Base-by-base conservation (phyloP, 2,113 vertebrate species). In the Malurus alboscapulatus region DNA sequence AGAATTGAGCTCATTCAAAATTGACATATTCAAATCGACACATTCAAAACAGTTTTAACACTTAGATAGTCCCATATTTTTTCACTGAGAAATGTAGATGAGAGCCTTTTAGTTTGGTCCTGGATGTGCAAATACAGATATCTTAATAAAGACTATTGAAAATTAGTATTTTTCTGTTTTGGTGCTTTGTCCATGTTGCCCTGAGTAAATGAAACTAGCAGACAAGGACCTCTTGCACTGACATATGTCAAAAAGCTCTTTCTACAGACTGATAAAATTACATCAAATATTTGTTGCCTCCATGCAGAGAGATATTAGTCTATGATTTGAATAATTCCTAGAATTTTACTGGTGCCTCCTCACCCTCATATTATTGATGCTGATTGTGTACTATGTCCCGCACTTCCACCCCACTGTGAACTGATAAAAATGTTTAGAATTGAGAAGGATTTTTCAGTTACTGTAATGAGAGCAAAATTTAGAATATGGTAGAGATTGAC, bases 191-290 rank as follows among this genome's bases (percentile, higher is more conserved):
- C 90, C 38, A 66, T 84, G 1, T 66, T 86, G 22, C 44, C 10
- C 7, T 20, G 36, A 68, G 10, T 19, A 80, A 73, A 72, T 67
- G 18, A 66, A 80, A n/a, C 14, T 34, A 36, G 29, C 20, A 66
- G 65, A 67, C 26, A 59, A 76, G 72, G 69, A 45, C 12, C 17
- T 72, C 27, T 89, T 67, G 77, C 77, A 47, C 20, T 72, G 22
- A 24, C 0, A 1, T 17, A 22, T 3, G 0, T 36, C 80, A 71
- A 14, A 55, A 75, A 84, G 6, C 1, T 1, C 25, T 72, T 83
- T 74, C 15, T 67, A 40, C 25, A 63, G 29, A 68, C 59, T 18
- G 4, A 29, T 45, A 38, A 57, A 29, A 51, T 74, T 59, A n/a
- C 19, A 51, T 83, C n/a, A 90, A 66, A 22, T 54, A 77, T 63